phyloP scores from a whole-genome alignment of 2,113 vertebrate genomes.

The Ptilorrhoa leucosticta region DNA sequence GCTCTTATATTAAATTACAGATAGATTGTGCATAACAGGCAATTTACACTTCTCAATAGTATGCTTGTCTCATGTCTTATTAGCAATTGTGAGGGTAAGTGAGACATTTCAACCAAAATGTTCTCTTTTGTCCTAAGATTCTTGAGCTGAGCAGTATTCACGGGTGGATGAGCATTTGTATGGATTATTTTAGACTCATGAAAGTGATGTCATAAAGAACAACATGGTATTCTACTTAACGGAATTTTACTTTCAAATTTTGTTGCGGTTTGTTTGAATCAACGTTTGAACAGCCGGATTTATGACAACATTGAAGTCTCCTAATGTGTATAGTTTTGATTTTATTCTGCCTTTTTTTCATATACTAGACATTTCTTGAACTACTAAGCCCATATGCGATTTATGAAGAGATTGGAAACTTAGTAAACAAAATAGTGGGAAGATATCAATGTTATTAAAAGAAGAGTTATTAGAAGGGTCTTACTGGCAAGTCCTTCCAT shows the following conservation, averaged over 20 bases:
- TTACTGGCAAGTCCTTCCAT: neutral
- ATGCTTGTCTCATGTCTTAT: neutral
- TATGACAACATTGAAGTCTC: neutral
- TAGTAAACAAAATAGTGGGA: neutral
- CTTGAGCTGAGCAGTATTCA: neutral
- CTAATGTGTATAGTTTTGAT: neutral
- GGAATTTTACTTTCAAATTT: neutral
- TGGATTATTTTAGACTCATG: neutral
- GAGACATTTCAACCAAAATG: neutral
- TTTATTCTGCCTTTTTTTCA: neutral
- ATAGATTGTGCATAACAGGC: neutral
- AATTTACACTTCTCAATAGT: neutral
- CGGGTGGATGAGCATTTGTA: neutral
- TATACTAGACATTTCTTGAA: neutral
- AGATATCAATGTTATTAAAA: neutral
- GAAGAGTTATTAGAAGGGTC: neutral
- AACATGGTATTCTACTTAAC: neutral
- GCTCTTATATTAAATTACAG: neutral
- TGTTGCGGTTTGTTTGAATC: neutral
- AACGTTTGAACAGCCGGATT: neutral
- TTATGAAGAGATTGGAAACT: neutral
- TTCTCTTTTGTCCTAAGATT: neutral
- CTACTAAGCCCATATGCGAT: neutral
- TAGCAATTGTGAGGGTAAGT: neutral
- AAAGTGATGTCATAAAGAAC: neutral